A percentile compares a stretch with the other conserved stretches of the same genome.
Evolutionary conservation across 2,888 invertebrate species (phyloP).

Genomic region (Iphiclides podalirius): DNA sequence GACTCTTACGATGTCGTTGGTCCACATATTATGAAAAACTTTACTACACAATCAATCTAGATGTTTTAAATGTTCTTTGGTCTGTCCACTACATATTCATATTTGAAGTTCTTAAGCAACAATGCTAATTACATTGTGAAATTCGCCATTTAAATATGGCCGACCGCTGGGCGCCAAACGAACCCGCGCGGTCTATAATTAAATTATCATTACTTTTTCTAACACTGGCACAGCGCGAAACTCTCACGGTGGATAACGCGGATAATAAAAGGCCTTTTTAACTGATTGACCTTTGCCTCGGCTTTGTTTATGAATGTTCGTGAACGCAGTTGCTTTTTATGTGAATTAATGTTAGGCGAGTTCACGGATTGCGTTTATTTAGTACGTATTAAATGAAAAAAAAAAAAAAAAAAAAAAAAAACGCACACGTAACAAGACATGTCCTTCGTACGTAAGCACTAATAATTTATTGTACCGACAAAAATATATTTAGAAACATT

Average conservation of each 20-base stretch:
- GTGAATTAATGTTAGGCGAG: background rate
- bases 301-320: conserved; percentile 22
- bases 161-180: conserved; percentile 6
- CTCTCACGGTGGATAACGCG: conserved; percentile 22
- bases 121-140: conserved; percentile 13
- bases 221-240: conserved; percentile 18
- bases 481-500: too few relatives aligned
- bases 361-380: too few relatives aligned
- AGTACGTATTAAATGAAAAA: too few relatives aligned
- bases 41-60: too few relatives aligned
- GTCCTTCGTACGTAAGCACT: too few relatives aligned
- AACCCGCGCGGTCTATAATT: conserved; percentile 28
- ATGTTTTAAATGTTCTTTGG: too few relatives aligned
- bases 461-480: too few relatives aligned
- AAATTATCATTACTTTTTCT: conserved; percentile 30
- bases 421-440: too few relatives aligned
- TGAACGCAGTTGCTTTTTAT: conserved; percentile 16
- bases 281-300: conserved; percentile 23
- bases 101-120: background rate
- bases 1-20: too few relatives aligned
- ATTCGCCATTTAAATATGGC: conserved; percentile 14
- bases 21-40: too few relatives aligned
- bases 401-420: too few relatives aligned
- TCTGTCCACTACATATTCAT: too few relatives aligned
- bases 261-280: conserved; percentile 22